Evolutionary conservation across 1,140 invertebrate genomes (phyloP).

Genomic region (Drosophila albomicans): DNA sequence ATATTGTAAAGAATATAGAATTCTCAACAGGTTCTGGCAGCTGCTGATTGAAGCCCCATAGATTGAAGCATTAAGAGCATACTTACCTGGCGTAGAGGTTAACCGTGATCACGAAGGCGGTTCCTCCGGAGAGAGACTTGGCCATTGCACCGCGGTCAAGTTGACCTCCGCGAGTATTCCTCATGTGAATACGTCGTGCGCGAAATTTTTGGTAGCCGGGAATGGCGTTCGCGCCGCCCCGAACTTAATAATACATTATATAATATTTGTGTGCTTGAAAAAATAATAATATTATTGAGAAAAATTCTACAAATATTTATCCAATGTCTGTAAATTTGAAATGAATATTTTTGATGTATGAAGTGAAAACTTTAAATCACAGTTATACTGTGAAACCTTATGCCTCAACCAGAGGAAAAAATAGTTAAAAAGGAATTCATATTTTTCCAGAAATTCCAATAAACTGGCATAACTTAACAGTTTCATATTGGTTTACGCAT

Average conservation of each 20-base stretch:
- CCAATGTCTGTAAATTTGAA: no score
- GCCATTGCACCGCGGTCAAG: conserved; percentile 67
- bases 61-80: conserved; percentile 58
- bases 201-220: conserved; percentile 85
- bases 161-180: conserved; percentile 73
- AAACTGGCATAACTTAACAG: conserved; percentile 4
- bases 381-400: no score
- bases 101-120: conserved; percentile 88
- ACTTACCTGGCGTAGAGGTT: conserved; percentile 86
- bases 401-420: no score
- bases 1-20: not conserved
- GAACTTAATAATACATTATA: conserved; percentile 50
- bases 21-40: conserved; percentile 16
- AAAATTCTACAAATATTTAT: no score
- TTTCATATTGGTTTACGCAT: conserved; percentile 11
- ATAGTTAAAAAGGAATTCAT: not conserved
- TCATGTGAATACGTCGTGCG: conserved; percentile 75
- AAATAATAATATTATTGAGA: not conserved
- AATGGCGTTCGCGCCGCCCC: conserved; percentile 84
- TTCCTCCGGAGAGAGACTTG: conserved; percentile 87
- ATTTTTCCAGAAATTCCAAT: not conserved
- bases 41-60: not conserved
- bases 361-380: no score
- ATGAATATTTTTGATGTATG: no score
- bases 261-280: no score